phyloP scores from a whole-genome alignment of 2,113 vertebrate genomes.

The Oenanthe melanoleuca region DNA sequence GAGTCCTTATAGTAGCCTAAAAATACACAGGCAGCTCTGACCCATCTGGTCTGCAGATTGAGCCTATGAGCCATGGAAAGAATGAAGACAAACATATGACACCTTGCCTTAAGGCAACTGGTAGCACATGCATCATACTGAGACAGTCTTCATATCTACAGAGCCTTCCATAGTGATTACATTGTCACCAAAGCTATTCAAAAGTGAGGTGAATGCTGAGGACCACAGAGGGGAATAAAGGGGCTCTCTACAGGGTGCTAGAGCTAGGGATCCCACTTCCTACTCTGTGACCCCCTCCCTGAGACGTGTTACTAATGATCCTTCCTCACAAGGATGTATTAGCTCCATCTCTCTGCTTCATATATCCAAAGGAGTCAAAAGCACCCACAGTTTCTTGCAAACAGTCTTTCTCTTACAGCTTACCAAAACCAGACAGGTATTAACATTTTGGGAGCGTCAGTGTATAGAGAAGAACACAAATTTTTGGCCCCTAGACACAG shows the following conservation, averaged over 20 bases:
- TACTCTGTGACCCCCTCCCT: not conserved
- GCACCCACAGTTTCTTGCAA: not conserved
- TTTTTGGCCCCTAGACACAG: not conserved
- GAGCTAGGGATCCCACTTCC: not conserved
- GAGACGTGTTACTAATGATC: not conserved
- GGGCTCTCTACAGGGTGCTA: not conserved
- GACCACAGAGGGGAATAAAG: not conserved
- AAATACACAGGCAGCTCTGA: slow-evolving; percentile 20
- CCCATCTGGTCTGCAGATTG: slow-evolving; percentile 21
- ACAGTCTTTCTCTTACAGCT: not conserved
- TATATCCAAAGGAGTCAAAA: not conserved
- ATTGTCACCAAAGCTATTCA: not conserved
- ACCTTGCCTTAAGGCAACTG: slow-evolving; percentile 12
- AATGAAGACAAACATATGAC: slow-evolving; percentile 31
- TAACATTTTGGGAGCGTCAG: not conserved
- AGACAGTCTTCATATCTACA: not conserved
- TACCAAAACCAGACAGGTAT: not conserved
- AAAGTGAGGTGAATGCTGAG: not conserved
- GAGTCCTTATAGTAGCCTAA: not conserved
- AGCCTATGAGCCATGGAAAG: not conserved
- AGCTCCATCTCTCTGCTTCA: not conserved
- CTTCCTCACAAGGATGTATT: not conserved
- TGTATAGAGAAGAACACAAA: not conserved
- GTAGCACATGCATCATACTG: not conserved
- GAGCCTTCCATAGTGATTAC: not conserved